A percentile compares a stretch with the other conserved stretches of the same genome.
Conservation (phyloP, 2,797 vertebrate species). For the Crenuchus spilurus region DNA sequence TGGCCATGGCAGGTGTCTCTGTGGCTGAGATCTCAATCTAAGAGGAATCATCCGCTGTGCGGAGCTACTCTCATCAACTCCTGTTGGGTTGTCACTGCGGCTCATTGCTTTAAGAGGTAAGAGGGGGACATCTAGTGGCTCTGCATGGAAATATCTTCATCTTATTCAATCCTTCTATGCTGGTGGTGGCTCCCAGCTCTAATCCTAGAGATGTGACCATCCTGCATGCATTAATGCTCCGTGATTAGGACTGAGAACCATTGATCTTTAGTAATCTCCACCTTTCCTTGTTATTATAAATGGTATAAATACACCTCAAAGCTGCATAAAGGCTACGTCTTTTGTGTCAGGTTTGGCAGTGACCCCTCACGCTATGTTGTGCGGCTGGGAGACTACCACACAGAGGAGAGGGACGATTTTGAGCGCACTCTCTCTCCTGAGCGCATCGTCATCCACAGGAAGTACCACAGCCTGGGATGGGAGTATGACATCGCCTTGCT, state of each 20-base stretch:
- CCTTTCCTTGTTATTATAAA: too few species aligned
- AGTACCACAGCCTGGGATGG: slow-evolving; percentile 82
- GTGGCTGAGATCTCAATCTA: slow-evolving; percentile 79
- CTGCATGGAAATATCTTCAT: neutral
- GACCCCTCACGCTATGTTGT: slow-evolving; percentile 81
- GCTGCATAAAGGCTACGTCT: too few species aligned
- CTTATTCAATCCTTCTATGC: neutral
- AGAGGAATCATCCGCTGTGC: slow-evolving; percentile 83
- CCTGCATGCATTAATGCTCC: too few species aligned
- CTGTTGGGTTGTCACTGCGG: slow-evolving; percentile 89
- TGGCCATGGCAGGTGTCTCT: slow-evolving; percentile 82
- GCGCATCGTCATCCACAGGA: slow-evolving; percentile 81
- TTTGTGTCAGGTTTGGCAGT: slow-evolving; percentile 77
- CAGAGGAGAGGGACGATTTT: slow-evolving; percentile 83
- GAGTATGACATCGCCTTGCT: slow-evolving; percentile 89
- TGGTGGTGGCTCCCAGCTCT: neutral
- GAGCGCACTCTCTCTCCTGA: slow-evolving; percentile 83
- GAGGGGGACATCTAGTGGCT: slow-evolving; percentile 53
- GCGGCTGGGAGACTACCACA: slow-evolving; percentile 86
- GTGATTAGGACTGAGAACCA: too few species aligned
- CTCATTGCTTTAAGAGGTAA: slow-evolving; percentile 91
- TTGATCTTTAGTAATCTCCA: too few species aligned
- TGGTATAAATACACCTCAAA: too few species aligned
- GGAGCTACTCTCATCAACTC: slow-evolving; percentile 85
- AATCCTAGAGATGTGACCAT: too few species aligned